phyloP scores from a whole-genome alignment of 2,888 invertebrate species.

The Drosophila gaucha region DNA sequence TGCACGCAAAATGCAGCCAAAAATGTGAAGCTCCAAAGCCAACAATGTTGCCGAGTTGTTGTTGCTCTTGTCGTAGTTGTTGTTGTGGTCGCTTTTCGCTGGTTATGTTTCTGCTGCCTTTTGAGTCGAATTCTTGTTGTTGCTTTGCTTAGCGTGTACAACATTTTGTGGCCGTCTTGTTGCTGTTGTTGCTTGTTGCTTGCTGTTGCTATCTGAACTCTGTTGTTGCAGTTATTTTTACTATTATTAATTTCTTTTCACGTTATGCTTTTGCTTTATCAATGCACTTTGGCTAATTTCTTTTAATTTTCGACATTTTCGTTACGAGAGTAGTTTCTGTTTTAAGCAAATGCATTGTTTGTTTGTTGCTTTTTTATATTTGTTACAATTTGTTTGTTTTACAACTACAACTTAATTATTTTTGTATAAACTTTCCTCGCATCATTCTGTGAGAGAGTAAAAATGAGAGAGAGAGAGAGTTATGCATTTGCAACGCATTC shows the following conservation, averaged over 20 bases:
- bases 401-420: constrained; percentile 11
- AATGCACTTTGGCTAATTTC: constrained; percentile 52
- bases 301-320: constrained; percentile 69
- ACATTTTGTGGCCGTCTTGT: constrained; percentile 69
- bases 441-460: constrained; percentile 36
- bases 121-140: constrained; percentile 76
- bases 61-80: constrained; percentile 14
- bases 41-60: constrained; percentile 54
- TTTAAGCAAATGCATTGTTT: constrained; percentile 70
- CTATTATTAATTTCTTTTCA: constrained; percentile 5
- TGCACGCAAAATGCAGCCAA: constrained; percentile 67
- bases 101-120: constrained; percentile 55
- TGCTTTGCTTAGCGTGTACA: constrained; percentile 73
- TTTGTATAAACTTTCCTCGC: constrained; percentile 44
- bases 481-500: constrained; percentile 1
- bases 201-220: constrained; percentile 20
- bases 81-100: constrained; percentile 26
- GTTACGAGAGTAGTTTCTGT: constrained; percentile 64
- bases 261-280: constrained; percentile 15
- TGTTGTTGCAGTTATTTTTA: constrained; percentile 34
- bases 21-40: constrained; percentile 65
- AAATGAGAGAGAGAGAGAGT: constrained; percentile 3
- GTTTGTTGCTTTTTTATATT: constrained; percentile 11
- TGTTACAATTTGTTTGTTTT: constrained; percentile 21
- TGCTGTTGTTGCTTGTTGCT: constrained; percentile 24